Base-by-base conservation (phyloP, 2,113 vertebrate genomes). In the Anthoscopus minutus region DNA sequence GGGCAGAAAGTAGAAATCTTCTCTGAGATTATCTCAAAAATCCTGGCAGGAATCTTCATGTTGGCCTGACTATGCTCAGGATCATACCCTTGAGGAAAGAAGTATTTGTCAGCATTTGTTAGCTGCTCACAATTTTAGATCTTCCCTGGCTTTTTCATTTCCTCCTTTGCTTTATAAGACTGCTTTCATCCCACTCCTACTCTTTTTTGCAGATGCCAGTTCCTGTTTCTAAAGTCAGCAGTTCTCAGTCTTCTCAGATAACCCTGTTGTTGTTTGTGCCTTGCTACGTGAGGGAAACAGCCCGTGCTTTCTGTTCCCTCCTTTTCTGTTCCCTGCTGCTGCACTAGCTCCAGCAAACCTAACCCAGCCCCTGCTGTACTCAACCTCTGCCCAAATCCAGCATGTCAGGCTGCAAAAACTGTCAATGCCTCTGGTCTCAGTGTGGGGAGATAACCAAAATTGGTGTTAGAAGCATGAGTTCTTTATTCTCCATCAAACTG, bases 141-240 rank as follows among this genome's bases (percentile, higher is more conserved):
- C 61, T 91, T 94, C 71, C 13, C 24, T 74, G 54, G 62, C 66
- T 74, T 64, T 80, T 67, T 87, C 30, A 72, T 87, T 93, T 81
- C 74, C 81, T 81, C 69, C 35, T 79, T 80, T 17, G 9, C 64
- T 93, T 72, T 84, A 79, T 95, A 38, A 71, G 31, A 30, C 64
- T 88, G 45, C 67, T 50, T 81, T 88, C 80, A 56, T 71, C 64
- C 71, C 35, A 76, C 71, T 84, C 86, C 82, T 65, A 42, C 77
- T 92, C 76, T 67, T 73, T 42, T 80, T 73, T 71, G 72, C 90
- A 92, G 82, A 89, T 94, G 88, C 88, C 77, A 77, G 76, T 96
- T 96, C 88, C 67, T 90, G 82, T 92, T 94, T 81, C 76, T 70
- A 35, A 56, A 42, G 64, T 96, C 90, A 96, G 82, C 79, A 90